A percentile compares a stretch with the other conserved stretches of the same genome.
These are phyloP conservation scores for Phocoena sinus DNA, from an alignment of 2,113 vertebrate genomes.

Conservation along the genomic window DNA sequence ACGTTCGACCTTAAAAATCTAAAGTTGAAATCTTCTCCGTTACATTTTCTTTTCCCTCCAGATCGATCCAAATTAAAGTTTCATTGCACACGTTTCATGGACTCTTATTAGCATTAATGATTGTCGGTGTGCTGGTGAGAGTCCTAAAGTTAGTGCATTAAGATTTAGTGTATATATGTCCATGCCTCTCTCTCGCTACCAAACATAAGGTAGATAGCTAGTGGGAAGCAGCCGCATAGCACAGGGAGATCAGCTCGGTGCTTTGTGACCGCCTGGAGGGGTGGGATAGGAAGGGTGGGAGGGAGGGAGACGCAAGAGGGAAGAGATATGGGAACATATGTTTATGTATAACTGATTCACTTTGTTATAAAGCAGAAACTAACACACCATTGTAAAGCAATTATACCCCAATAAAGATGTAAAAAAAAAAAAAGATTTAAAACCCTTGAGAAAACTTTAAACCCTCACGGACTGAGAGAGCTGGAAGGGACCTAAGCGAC, in stretches of 20 bases:
- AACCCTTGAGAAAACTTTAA: conserved; percentile 73
- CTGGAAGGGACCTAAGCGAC: background rate
- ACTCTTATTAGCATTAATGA: conserved; percentile 22
- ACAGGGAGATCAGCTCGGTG: no score
- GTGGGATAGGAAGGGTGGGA: no score
- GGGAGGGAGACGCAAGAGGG: no score
- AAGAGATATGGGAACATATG: no score
- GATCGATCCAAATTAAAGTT: conserved; percentile 49
- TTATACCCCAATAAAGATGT: no score
- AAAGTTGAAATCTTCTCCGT: background rate
- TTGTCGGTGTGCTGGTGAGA: conserved; percentile 73
- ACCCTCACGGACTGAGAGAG: background rate
- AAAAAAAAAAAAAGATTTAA: conserved; percentile 47
- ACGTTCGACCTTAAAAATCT: background rate
- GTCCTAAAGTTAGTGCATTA: conserved; percentile 74
- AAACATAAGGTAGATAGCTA: no score
- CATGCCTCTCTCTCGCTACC: no score
- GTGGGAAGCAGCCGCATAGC: no score
- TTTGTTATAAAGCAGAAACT: no score
- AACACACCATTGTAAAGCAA: no score
- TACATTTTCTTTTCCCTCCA: background rate
- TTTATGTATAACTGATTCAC: no score
- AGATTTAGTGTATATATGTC: conserved; percentile 17
- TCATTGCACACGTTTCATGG: conserved; percentile 30
- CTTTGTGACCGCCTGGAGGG: no score